These are phyloP conservation scores for Mizuhopecten yessoensis DNA, from an alignment of 1,140 invertebrate species.

Conservation along the genomic window DNA sequence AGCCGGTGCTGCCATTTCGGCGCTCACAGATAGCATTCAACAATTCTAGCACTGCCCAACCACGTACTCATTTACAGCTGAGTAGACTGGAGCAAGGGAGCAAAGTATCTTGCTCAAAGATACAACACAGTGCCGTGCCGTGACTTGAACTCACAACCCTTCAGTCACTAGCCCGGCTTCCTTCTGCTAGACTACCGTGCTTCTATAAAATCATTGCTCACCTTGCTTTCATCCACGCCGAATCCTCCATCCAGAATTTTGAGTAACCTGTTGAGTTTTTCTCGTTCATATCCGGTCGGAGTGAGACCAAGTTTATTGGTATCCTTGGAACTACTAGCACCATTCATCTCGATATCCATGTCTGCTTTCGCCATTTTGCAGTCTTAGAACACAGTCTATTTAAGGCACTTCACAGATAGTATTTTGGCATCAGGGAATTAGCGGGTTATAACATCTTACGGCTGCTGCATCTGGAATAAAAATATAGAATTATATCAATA, in stretches of 20 bases:
- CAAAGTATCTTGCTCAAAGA: too few relatives aligned
- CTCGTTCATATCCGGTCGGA: constrained; percentile 56
- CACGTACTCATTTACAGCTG: too few relatives aligned
- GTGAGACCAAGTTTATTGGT: constrained; percentile 55
- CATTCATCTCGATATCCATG: not conserved
- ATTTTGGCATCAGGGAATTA: not conserved
- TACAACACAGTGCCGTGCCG: too few relatives aligned
- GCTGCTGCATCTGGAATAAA: not conserved
- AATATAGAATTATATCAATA: too few relatives aligned
- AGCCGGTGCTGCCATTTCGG: too few relatives aligned
- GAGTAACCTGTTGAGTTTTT: constrained; percentile 55
- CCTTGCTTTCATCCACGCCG: constrained; percentile 55
- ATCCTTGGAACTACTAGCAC: not conserved
- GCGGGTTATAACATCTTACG: not conserved
- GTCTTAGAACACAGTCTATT: not conserved
- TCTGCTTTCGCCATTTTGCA: not conserved
- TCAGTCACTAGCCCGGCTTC: too few relatives aligned
- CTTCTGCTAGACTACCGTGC: too few relatives aligned
- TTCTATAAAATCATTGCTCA: too few relatives aligned
- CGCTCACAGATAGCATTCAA: too few relatives aligned
- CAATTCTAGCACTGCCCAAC: too few relatives aligned
- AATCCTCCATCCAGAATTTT: constrained; percentile 59
- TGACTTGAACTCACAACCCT: too few relatives aligned
- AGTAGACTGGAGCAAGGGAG: too few relatives aligned
- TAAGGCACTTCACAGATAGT: not conserved